These are phyloP conservation scores for Macrophya alboannulata DNA, from an alignment of 2,888 invertebrate genomes.

Conservation along the genomic window DNA sequence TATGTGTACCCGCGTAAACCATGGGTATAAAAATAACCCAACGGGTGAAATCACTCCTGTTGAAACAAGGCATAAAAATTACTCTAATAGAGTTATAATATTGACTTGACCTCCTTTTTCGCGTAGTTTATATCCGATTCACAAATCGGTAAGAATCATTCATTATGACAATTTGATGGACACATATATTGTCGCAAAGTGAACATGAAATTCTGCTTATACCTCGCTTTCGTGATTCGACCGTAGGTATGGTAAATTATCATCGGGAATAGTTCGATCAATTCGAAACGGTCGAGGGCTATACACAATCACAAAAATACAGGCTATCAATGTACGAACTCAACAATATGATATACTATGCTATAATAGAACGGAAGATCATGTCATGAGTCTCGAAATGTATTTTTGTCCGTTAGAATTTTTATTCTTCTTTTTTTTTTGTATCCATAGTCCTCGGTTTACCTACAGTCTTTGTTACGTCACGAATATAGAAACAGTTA, in stretches of 20 bases:
- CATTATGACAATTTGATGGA: background rate
- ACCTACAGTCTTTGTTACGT: background rate
- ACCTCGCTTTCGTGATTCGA: background rate
- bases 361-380: too few species aligned
- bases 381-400: background rate
- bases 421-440: background rate
- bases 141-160: conserved; percentile 5
- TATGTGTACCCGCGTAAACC: background rate
- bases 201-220: background rate
- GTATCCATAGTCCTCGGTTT: background rate
- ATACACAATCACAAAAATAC: background rate
- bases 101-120: conserved; percentile 1
- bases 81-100: conserved; percentile 28
- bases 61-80: conserved; percentile 19
- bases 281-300: background rate
- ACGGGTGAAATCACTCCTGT: background rate
- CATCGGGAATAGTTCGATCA: background rate
- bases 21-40: background rate
- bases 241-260: background rate
- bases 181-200: background rate
- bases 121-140: background rate
- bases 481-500: background rate
- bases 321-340: background rate
- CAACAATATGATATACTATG: background rate
- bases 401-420: background rate